Percentiles rank a stretch among this genome's conserved stretches.
phyloP scores from a whole-genome alignment of 23 tunicate species.

The Botrylloides violaceus region DNA sequence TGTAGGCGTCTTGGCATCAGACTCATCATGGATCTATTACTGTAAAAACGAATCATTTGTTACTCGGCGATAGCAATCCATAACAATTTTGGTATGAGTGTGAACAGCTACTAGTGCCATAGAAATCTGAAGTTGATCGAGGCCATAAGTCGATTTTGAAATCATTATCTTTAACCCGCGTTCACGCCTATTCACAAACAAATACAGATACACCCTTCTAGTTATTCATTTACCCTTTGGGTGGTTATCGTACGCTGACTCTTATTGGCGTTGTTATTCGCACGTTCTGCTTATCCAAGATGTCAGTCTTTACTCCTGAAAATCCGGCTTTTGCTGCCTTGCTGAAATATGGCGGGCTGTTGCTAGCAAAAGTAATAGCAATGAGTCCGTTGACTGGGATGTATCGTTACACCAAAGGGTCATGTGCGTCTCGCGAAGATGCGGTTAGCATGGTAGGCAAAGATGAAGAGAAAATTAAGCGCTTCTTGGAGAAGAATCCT shows the following conservation, averaged over 20 bases:
- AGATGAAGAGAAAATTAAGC: conserved; percentile 42
- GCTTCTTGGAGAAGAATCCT: conserved; percentile 15
- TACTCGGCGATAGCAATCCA: too few species aligned
- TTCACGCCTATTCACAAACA: neutral
- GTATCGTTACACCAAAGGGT: neutral
- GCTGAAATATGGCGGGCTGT: conserved; percentile 32
- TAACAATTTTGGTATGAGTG: too few species aligned
- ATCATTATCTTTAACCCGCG: too few species aligned
- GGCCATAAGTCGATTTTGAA: too few species aligned
- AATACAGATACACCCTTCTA: neutral
- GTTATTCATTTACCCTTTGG: neutral
- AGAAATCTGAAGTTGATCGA: too few species aligned
- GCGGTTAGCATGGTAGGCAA: conserved; percentile 30
- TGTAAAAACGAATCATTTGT: too few species aligned
- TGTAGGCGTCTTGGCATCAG: too few species aligned
- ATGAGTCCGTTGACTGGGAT: conserved; percentile 2
- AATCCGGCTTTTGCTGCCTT: conserved; percentile 42
- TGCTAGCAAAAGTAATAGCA: conserved; percentile 25
- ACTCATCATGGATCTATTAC: too few species aligned
- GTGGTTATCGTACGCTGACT: too few species aligned
- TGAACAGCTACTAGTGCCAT: too few species aligned
- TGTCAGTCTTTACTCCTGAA: conserved; percentile 32
- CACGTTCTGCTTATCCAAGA: neutral
- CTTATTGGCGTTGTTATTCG: neutral
- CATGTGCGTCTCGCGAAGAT: neutral